phyloP scores from a whole-genome alignment of 2,113 vertebrate species.

The Drymodes brunneopygia region DNA sequence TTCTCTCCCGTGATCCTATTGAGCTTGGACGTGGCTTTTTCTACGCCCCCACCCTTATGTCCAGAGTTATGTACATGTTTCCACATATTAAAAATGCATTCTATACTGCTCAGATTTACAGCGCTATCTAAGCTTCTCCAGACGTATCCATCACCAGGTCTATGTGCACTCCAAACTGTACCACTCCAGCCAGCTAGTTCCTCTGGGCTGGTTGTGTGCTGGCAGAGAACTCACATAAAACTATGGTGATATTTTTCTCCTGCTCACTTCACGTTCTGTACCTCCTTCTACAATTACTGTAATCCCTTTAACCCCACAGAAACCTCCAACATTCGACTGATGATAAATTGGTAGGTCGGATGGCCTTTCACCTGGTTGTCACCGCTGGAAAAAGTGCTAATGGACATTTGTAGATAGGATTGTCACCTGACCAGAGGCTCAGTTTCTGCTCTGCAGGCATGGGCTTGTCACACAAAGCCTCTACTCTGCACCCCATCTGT shows the following conservation, averaged over 20 bases:
- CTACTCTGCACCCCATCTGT: background rate
- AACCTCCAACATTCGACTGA: background rate
- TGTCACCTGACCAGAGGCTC: background rate
- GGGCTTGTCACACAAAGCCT: background rate
- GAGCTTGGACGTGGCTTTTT: slow-evolving; percentile 66
- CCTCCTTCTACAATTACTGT: background rate
- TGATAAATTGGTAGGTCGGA: background rate
- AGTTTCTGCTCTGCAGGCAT: background rate
- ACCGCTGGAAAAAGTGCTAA: slow-evolving; percentile 2
- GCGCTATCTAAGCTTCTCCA: background rate
- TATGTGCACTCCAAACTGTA: background rate
- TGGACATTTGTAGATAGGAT: slow-evolving; percentile 4
- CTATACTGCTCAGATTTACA: background rate
- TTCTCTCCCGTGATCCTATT: slow-evolving; percentile 53
- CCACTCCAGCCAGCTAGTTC: background rate
- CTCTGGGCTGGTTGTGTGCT: background rate
- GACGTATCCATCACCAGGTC: background rate
- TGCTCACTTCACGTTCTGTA: background rate
- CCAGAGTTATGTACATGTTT: slow-evolving; percentile 44
- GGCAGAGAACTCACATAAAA: background rate
- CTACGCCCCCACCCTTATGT: slow-evolving; percentile 66
- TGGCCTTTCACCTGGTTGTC: slow-evolving; percentile 6
- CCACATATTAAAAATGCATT: slow-evolving; percentile 35
- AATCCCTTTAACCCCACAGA: background rate
- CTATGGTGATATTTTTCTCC: background rate